A percentile compares a stretch with the other conserved stretches of the same genome.
phyloP scores from a whole-genome alignment of 2,888 invertebrate genomes.

The Caenorhabditis sinica region DNA sequence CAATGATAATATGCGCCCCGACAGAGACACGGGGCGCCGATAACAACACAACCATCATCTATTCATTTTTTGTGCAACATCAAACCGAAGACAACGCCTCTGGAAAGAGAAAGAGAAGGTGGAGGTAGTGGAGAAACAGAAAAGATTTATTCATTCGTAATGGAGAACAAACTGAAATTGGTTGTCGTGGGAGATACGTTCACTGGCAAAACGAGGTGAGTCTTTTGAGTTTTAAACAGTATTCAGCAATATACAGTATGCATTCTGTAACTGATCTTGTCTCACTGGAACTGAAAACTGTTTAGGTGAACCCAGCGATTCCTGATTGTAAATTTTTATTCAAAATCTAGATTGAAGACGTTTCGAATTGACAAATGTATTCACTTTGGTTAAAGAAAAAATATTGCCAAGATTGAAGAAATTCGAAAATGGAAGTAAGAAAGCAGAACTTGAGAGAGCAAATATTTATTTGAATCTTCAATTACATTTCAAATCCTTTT shows the following conservation, averaged over 20 bases:
- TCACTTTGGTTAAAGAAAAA: no score
- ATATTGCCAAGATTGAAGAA: no score
- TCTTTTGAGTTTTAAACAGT: conserved; percentile 8
- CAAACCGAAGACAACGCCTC: conserved; percentile 37
- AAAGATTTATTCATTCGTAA: conserved; percentile 40
- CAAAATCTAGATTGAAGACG: no score
- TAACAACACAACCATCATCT: conserved; percentile 49
- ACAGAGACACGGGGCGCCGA: conserved; percentile 53
- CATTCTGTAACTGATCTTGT: no score
- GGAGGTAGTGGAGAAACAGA: not conserved
- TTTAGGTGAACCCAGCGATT: no score
- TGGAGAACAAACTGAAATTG: conserved; percentile 88
- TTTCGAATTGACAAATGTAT: no score
- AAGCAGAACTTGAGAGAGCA: not conserved
- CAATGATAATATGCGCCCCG: conserved; percentile 58
- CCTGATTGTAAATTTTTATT: no score
- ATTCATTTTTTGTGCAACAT: conserved; percentile 45
- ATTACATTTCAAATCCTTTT: not conserved
- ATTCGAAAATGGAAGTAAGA: not conserved
- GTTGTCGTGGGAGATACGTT: conserved; percentile 95
- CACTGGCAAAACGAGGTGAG: conserved; percentile 92
- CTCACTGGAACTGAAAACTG: no score
- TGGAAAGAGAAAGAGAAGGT: conserved; percentile 25
- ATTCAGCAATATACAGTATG: no score
- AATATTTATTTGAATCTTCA: not conserved